Conservation (phyloP, 2,888 invertebrate genomes). For the Ichneumoninae sp. region DNA sequence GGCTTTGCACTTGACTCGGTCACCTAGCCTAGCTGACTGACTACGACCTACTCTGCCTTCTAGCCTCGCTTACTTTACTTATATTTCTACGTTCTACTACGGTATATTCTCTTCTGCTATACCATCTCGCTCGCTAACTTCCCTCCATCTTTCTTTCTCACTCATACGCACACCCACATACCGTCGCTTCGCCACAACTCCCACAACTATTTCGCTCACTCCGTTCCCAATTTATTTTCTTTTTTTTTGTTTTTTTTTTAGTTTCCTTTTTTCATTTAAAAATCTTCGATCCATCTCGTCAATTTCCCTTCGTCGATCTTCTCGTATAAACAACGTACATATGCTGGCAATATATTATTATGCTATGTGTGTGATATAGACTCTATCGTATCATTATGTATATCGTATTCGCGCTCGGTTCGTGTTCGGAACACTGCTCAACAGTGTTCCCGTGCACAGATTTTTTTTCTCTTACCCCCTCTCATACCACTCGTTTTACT, state of each 20-base stretch:
- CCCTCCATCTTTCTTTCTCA: conserved; percentile 12
- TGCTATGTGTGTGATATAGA: conserved; percentile 84
- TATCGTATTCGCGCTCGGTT: conserved; percentile 79
- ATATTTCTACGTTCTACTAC: conserved; percentile 69
- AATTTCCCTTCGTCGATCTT: conserved; percentile 55
- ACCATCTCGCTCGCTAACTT: conserved; percentile 51
- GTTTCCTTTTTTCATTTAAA: conserved; percentile 48
- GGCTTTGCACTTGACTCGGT: conserved; percentile 85
- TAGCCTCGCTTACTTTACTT: conserved; percentile 76
- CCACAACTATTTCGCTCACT: conserved; percentile 22
- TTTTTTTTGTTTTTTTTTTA: conserved; percentile 37
- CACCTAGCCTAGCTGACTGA: conserved; percentile 83
- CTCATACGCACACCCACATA: conserved; percentile 49
- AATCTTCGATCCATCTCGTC: conserved; percentile 38
- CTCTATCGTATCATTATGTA: conserved; percentile 83
- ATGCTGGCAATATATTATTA: conserved; percentile 84
- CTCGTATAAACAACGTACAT: conserved; percentile 83
- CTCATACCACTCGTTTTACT: conserved; percentile 24
- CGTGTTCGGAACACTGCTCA: conserved; percentile 79
- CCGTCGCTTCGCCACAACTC: conserved; percentile 31
- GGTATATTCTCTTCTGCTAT: conserved; percentile 67
- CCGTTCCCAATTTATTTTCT: conserved; percentile 24
- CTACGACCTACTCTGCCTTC: conserved; percentile 73
- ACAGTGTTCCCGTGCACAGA: conserved; percentile 76
- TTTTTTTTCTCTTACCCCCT: conserved; percentile 59